phyloP scores from a whole-genome alignment of 2,888 invertebrate species.

The Acrobasis consociella region DNA sequence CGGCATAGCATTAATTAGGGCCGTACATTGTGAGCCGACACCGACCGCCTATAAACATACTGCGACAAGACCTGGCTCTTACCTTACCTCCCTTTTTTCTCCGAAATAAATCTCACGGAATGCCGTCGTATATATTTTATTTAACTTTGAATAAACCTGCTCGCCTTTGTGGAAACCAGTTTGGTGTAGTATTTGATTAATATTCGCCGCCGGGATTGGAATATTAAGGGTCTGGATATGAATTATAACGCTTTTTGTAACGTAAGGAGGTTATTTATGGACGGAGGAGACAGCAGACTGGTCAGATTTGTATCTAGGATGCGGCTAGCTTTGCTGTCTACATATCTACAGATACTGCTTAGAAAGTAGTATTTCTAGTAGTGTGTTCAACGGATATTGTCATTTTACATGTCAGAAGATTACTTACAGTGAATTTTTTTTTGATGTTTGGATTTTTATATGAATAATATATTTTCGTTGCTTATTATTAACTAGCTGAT shows the following conservation, averaged over 20 bases:
- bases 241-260: slow-evolving; percentile 72
- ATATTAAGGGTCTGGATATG: slow-evolving; percentile 72
- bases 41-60: slow-evolving; percentile 71
- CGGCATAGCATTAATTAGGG: slow-evolving; percentile 73
- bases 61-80: slow-evolving; percentile 73
- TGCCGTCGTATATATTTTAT: slow-evolving; percentile 78
- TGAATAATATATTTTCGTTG: neutral
- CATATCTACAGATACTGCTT: slow-evolving; percentile 2
- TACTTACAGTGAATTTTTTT: neutral
- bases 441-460: neutral
- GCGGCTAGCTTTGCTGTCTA: slow-evolving; percentile 21
- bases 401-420: neutral
- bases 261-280: slow-evolving; percentile 75
- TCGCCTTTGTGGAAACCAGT: slow-evolving; percentile 76
- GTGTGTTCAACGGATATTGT: neutral
- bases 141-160: slow-evolving; percentile 72
- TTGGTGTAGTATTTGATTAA: slow-evolving; percentile 73
- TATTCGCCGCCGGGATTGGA: slow-evolving; percentile 60
- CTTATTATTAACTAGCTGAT: too few species aligned
- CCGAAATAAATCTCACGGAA: slow-evolving; percentile 79
- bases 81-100: slow-evolving; percentile 70
- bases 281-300: slow-evolving; percentile 50
- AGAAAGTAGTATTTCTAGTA: slow-evolving; percentile 6
- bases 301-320: slow-evolving; percentile 42
- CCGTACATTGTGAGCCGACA: slow-evolving; percentile 67